Evolutionary conservation across 2,888 invertebrate genomes (phyloP).

Genomic region (Torymus tubicola): DNA sequence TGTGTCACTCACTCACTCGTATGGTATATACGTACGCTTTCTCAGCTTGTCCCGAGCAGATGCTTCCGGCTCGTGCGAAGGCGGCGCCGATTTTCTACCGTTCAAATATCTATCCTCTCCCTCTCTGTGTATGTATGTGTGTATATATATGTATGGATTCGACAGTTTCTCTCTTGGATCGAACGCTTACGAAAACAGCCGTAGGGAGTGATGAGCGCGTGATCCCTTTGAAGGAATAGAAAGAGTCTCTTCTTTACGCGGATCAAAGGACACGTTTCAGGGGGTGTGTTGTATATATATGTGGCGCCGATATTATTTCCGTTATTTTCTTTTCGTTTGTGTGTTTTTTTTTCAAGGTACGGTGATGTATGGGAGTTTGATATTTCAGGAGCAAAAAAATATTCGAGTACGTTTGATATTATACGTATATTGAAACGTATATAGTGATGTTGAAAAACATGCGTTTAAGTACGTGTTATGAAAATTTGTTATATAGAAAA

Average conservation of each 20-base stretch:
- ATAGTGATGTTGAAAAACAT: too few relatives aligned
- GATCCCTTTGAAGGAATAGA: conserved; percentile 14
- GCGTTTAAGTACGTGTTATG: too few relatives aligned
- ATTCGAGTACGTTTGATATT: too few relatives aligned
- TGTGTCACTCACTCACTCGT: not conserved
- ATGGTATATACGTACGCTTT: conserved; percentile 12
- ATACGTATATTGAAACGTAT: too few relatives aligned
- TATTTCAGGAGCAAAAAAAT: too few relatives aligned
- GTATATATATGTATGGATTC: too few relatives aligned
- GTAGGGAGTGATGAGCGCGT: not conserved
- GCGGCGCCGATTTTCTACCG: conserved; percentile 40
- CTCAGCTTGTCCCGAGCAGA: conserved; percentile 7
- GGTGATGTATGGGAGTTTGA: not conserved
- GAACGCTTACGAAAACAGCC: conserved; percentile 30
- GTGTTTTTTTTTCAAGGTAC: not conserved
- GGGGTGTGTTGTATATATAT: not conserved
- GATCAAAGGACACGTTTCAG: conserved; percentile 34
- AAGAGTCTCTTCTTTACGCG: not conserved
- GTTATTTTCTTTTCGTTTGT: not conserved
- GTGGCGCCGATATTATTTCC: conserved; percentile 18
- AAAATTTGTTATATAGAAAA: too few relatives aligned
- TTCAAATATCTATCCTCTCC: conserved; percentile 55
- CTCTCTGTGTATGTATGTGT: too few relatives aligned
- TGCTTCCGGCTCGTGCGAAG: conserved; percentile 36
- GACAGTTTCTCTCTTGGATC: too few relatives aligned